Evolutionary conservation across 2,888 invertebrate genomes (phyloP).

Genomic region (Meliscaeva auricollis): DNA sequence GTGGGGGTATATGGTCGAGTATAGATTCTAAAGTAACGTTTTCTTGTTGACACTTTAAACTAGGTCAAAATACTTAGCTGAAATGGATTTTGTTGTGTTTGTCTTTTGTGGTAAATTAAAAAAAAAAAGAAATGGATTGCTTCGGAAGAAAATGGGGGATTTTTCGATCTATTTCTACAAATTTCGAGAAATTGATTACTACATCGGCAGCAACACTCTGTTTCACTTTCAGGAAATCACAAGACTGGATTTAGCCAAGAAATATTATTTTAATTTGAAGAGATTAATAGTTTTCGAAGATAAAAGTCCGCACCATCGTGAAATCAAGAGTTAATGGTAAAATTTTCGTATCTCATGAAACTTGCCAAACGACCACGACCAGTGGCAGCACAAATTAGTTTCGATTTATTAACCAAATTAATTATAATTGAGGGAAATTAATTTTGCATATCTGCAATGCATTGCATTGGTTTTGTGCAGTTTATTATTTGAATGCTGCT

Average conservation of each 20-base stretch:
- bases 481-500: not conserved
- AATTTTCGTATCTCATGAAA: conserved; percentile 13
- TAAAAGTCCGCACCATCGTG: not conserved
- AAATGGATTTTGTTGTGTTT: conserved; percentile 25
- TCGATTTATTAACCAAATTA: conserved; percentile 77
- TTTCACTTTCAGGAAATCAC: not conserved
- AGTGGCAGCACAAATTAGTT: conserved; percentile 71
- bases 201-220: not conserved
- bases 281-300: not conserved
- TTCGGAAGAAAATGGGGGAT: not conserved
- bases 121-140: conserved; percentile 4
- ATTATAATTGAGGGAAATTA: conserved; percentile 77
- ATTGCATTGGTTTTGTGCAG: conserved; percentile 22
- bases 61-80: conserved; percentile 35
- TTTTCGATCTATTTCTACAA: not conserved
- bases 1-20: not conserved
- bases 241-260: not conserved
- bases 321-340: conserved; percentile 1
- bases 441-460: conserved; percentile 61
- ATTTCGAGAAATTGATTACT: not conserved
- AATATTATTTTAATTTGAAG: not conserved
- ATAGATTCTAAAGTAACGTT: not conserved
- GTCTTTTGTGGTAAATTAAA: conserved; percentile 20
- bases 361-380: conserved; percentile 32
- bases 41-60: conserved; percentile 37